A percentile compares a stretch with the other conserved stretches of the same genome.
These are phyloP conservation scores for Timema podura DNA, from an alignment of 2,888 invertebrate species.

Conservation along the genomic window DNA sequence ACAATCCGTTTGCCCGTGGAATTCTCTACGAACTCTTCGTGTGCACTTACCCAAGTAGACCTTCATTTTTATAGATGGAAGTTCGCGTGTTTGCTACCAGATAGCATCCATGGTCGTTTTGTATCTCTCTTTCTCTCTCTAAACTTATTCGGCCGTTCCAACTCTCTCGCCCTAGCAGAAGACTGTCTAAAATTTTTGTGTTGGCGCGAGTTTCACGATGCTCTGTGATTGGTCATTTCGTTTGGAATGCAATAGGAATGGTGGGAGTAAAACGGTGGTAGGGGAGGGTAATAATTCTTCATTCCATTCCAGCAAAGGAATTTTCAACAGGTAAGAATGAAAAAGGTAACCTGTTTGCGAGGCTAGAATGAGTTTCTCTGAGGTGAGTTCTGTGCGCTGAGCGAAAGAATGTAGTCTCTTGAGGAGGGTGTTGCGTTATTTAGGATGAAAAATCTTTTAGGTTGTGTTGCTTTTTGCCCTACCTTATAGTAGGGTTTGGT, in stretches of 20 bases:
- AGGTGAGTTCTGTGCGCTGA: background rate
- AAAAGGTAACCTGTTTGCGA: slow-evolving; percentile 15
- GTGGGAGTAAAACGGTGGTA: background rate
- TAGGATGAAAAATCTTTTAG: slow-evolving; percentile 4
- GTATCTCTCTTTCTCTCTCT: no score
- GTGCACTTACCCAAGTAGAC: no score
- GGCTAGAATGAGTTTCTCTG: slow-evolving; percentile 10
- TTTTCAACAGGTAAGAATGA: slow-evolving; percentile 16
- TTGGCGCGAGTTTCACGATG: slow-evolving; percentile 12
- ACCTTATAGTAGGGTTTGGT: slow-evolving; percentile 9
- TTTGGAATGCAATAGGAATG: background rate
- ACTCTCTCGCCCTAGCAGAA: background rate
- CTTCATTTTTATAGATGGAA: no score
- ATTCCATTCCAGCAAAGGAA: slow-evolving; percentile 17
- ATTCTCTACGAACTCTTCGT: no score
- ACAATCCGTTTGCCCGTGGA: no score
- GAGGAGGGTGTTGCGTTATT: slow-evolving; percentile 12
- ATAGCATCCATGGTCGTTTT: no score
- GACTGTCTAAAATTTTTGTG: slow-evolving; percentile 10
- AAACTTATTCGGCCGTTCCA: no score
- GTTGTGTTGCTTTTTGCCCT: slow-evolving; percentile 17
- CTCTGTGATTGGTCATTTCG: slow-evolving; percentile 3
- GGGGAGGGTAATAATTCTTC: slow-evolving; percentile 14
- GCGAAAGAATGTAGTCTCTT: slow-evolving; percentile 16
- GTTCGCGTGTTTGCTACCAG: no score